These are phyloP conservation scores for Temnothorax rugatulus DNA, from an alignment of 2,888 invertebrate genomes.

Conservation along the genomic window DNA sequence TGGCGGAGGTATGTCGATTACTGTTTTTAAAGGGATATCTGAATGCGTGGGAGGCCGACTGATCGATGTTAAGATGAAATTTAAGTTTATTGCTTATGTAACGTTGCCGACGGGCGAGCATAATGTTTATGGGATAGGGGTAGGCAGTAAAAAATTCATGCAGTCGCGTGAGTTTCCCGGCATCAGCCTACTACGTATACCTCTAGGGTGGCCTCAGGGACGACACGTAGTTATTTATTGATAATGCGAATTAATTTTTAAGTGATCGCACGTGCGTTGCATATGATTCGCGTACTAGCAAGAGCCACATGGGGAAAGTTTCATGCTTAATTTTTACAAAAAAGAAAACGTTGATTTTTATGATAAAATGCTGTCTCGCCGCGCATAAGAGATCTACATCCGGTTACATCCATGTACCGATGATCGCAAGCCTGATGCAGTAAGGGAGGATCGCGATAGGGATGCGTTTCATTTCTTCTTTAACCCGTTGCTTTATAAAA, in stretches of 20 bases:
- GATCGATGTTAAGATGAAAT: conserved; percentile 36
- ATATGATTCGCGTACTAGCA: conserved; percentile 1
- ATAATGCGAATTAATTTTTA: conserved; percentile 49
- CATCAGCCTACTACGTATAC: conserved; percentile 25
- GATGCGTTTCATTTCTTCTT: background rate
- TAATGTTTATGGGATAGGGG: conserved; percentile 38
- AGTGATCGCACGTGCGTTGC: conserved; percentile 21
- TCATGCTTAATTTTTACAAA: conserved; percentile 27
- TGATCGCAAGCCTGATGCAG: background rate
- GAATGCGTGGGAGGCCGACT: background rate
- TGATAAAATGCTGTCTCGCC: background rate
- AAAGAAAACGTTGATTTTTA: conserved; percentile 11
- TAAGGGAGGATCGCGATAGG: background rate
- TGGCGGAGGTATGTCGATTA: background rate
- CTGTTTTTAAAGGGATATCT: background rate
- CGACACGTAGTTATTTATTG: conserved; percentile 38
- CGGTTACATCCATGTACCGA: background rate
- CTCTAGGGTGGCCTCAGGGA: conserved; percentile 37
- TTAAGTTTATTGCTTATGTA: conserved; percentile 47
- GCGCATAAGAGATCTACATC: background rate
- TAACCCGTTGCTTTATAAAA: background rate
- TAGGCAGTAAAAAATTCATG: conserved; percentile 34
- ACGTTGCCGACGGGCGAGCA: conserved; percentile 32
- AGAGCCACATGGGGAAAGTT: background rate
- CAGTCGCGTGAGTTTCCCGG: conserved; percentile 42